phyloP scores from a whole-genome alignment of 2,888 invertebrate species.

The Calephelis perditalis region DNA sequence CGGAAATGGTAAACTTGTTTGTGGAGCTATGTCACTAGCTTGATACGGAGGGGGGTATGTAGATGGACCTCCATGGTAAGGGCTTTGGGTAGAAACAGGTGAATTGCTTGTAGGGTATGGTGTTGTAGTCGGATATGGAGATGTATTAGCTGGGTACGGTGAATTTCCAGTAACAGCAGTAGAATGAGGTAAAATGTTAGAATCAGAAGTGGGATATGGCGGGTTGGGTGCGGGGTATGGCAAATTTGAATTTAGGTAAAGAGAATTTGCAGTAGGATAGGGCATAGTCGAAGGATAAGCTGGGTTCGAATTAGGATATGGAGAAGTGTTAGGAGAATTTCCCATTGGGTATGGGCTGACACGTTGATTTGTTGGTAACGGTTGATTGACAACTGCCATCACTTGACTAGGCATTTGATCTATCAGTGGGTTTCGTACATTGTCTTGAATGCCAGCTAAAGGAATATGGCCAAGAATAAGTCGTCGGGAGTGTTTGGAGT shows the following conservation, averaged over 20 bases:
- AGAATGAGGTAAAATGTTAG: too few species aligned
- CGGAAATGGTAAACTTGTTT: conserved; percentile 13
- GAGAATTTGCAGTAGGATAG: conserved; percentile 29
- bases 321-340: conserved; percentile 22
- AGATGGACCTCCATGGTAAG: background rate
- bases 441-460: conserved; percentile 42
- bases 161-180: background rate
- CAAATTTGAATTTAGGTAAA: conserved; percentile 19
- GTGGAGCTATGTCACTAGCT: background rate
- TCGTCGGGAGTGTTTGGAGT: conserved; percentile 36
- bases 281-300: conserved; percentile 30
- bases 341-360: conserved; percentile 32
- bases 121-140: conserved; percentile 21
- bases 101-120: conserved; percentile 22
- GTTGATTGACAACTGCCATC: conserved; percentile 38
- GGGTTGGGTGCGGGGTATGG: conserved; percentile 25
- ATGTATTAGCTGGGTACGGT: conserved; percentile 12
- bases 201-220: conserved; percentile 22
- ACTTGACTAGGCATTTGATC: conserved; percentile 39
- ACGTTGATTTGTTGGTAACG: conserved; percentile 30
- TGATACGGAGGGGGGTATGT: background rate
- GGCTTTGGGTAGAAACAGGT: conserved; percentile 24
- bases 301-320: conserved; percentile 33
- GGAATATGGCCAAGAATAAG: conserved; percentile 56
- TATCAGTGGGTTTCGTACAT: conserved; percentile 37